Evolutionary conservation across 2,888 invertebrate genomes (phyloP), one percentile per base, ranked within the genome.

Genomic region (Lathronympha strigana): DNA sequence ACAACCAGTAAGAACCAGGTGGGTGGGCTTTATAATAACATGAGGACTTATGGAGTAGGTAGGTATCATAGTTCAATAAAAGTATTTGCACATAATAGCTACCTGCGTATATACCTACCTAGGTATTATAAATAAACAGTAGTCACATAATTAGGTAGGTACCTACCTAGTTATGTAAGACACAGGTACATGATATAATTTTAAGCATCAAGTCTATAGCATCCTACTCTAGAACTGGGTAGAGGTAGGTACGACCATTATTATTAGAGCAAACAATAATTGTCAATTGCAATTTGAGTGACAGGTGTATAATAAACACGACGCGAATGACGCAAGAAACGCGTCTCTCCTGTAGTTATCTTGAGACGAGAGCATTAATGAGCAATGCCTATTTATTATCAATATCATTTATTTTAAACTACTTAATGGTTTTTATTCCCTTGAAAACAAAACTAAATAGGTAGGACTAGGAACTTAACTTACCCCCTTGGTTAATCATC

Each of bases 311-410:
- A 73, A 75, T 74, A 76, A n/a, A 71, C 71, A 62, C 66, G 64
- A 68, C 71, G 69, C 68, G 75, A 74, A 71, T 84, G 83, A 83
- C 81, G 83, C 75, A 80, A 80, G 70, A 67, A 69, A 64, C 68
- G 67, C 60, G 67, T 62, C 66, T 67, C 67, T 71, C 71, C 28
- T 31, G 57, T 21, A 31, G 23, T 36, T 36, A 51, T 11, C 31
- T 50, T 9, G 4, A 33, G 33, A 13, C 13, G 51, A 33, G 19
- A 33, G 13, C 31, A 19, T 21, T n/a, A n/a, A 31, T 11, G 8
- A 6, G n/a, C 8, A 33, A 51, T n/a, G 19, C 21, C 13, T n/a
- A n/a, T n/a, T 13, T 45, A 21, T 45, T 13, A 13, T 40, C 6
- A 40, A 23, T 23, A 33, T 33, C 11, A 33, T 25, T 3, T 4